Evolutionary conservation across 2,888 invertebrate species (phyloP), one percentile per base, ranked within the genome.

Genomic region (Microchrysa polita): DNA sequence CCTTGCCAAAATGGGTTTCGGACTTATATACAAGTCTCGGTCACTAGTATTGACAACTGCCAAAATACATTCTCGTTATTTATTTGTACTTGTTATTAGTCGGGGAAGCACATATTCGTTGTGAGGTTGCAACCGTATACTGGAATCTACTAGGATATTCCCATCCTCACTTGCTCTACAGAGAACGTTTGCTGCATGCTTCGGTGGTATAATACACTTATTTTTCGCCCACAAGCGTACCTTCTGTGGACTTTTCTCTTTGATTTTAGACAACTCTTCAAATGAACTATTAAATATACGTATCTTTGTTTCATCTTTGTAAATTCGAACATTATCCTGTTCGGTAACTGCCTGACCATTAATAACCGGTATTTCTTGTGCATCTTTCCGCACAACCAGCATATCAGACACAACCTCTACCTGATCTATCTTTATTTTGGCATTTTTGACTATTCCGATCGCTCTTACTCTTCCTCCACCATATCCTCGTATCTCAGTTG

Each of bases 291-390:
- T 9, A 9, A 44, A 14, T 12, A 44, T 12, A 12, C 44, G 44
- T 7, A 44, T 44, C 9, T 44, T 44, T 44, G 7, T 44, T 7
- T 12, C 12, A n/a, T 55, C 55, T 16, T 7, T 55, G 16, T 12
- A 12, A n/a, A 55, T n/a, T 16, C 5, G 5, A 12, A 57, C 22
- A 10, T 57, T 14, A 2, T 16, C 18, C 18, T 57, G 57, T 53
- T 74, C 76, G 0, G 72, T 74, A 5, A 69, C 71, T 0, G 63
- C 55, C 22, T 67, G 34, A 0, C 74, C 74, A 16, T 73, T 34
- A 9, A 75, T 52, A n/a, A 72, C 48, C 44, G 76, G 69, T 1
- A 74, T 69, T 14, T 65, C 14, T 53, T 76, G 76, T 2, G 20
- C n/a, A 20, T 72, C 61, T n/a, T 74, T 34, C 10, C 22, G 20